These are phyloP conservation scores for Bergia sp. DNA, from an alignment of 92 coral and sea anemone genomes.

Conservation along the genomic window DNA sequence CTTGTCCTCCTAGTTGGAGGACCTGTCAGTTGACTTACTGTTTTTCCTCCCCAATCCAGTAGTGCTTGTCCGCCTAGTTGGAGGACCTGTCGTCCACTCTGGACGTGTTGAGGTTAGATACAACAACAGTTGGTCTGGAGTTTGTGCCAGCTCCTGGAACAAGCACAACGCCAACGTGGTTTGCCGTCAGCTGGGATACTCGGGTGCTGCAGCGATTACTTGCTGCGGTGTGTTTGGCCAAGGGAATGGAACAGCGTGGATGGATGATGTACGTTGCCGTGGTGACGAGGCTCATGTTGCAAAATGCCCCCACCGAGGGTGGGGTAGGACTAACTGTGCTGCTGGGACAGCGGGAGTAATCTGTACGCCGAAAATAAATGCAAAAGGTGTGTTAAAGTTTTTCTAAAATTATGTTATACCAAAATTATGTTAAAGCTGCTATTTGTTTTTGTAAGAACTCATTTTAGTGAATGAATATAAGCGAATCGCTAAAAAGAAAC, in stretches of 20 bases:
- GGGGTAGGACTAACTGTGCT: constrained; percentile 21
- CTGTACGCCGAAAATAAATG: neutral
- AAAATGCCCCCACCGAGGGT: constrained; percentile 21
- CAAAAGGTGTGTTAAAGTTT: neutral
- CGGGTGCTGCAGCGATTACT: neutral
- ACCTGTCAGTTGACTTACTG: too few relatives aligned
- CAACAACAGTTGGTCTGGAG: constrained; percentile 28
- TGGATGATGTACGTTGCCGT: constrained; percentile 36
- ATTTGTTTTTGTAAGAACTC: too few relatives aligned
- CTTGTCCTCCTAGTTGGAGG: too few relatives aligned
- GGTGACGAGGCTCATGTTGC: constrained; percentile 4
- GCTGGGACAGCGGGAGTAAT: constrained; percentile 20
- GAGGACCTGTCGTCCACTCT: constrained; percentile 26
- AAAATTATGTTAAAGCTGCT: too few relatives aligned
- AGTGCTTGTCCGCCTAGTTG: constrained; percentile 9
- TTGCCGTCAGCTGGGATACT: constrained; percentile 23
- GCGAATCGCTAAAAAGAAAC: too few relatives aligned
- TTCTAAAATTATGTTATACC: neutral
- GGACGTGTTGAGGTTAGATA: constrained; percentile 23
- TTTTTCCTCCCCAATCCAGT: neutral
- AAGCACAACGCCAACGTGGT: neutral
- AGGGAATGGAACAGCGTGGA: constrained; percentile 21
- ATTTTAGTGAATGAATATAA: too few relatives aligned
- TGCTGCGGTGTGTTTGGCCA: constrained; percentile 22
- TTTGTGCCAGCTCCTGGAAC: constrained; percentile 12